Evolutionary conservation across 2,888 invertebrate genomes (phyloP).

Genomic region (Drosophila emarginata): DNA sequence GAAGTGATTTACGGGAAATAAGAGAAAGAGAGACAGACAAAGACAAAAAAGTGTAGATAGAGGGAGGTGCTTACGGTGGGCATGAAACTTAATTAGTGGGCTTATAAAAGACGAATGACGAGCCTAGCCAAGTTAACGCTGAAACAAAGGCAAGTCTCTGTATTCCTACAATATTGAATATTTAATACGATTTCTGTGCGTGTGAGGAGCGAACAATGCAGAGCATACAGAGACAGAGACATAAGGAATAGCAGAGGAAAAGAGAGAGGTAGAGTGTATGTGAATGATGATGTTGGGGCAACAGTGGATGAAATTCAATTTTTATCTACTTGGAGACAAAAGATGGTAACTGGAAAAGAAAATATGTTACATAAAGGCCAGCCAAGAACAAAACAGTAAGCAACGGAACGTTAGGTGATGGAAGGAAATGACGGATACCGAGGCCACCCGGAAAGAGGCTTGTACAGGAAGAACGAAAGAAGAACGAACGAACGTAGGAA

Average conservation of each 20-base stretch:
- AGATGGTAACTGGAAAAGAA: conserved; percentile 7
- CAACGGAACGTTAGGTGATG: background rate
- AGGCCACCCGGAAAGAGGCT: conserved; percentile 4
- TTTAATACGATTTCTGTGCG: conserved; percentile 24
- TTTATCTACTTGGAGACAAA: background rate
- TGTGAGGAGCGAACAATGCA: background rate
- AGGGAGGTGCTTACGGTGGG: conserved; percentile 2
- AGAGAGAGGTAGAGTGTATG: background rate
- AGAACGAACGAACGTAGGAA: background rate
- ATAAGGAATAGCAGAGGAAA: background rate
- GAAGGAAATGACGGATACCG: background rate
- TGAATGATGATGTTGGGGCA: conserved; percentile 9
- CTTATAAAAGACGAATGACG: conserved; percentile 26
- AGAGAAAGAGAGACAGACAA: background rate
- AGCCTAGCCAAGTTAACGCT: conserved; percentile 10
- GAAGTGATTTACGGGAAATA: conserved; percentile 48
- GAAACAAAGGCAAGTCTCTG: conserved; percentile 35
- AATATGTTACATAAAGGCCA: conserved; percentile 5
- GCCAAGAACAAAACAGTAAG: background rate
- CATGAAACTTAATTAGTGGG: conserved; percentile 51
- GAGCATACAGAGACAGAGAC: background rate
- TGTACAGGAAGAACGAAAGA: background rate
- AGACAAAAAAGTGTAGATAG: too few species aligned
- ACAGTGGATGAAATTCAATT: conserved; percentile 13
- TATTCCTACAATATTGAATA: conserved; percentile 30